Base-by-base conservation (phyloP, 2,113 vertebrate genomes). In the Siniperca chuatsi region DNA sequence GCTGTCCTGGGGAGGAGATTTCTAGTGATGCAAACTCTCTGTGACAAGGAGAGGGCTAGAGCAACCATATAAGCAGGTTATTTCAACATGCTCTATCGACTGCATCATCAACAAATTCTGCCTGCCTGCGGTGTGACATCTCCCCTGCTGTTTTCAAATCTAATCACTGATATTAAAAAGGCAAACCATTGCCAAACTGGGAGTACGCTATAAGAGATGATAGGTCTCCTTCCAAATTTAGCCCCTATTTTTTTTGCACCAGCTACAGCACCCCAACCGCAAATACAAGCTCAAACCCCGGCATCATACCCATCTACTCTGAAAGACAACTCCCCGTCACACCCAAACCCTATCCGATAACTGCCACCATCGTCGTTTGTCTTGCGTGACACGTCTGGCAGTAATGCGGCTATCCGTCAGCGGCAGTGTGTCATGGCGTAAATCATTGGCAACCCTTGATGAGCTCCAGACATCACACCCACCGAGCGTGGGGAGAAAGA, bases 351-450 rank as follows among this genome's bases (percentile, higher is more conserved):
- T 55, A 46, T 75, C 58, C 55, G 25, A 76, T 88, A 91, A 79
- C 81, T 42, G 84, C 85, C 84, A 33, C 87, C 79, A 44, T 18
- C 46, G 67, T 81, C 70, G 94, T 94, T 90, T 89, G 78, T 91
- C 93, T 90, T 87, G 87, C 42, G 89, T 60, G 89, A 95, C 95
- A 94, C 86, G 90, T 90, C 88, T 95, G 94, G 93, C 95, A 95
- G 95, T 96, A 96, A 96, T 90, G 93, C 52, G 2, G 71, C 94
- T 85, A 89, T 90, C 92, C 66, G 90, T 96, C 94, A 95, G 94
- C 88, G 57, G 84, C 82, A 46, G 0, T 0, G 66, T 95, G 95
- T 95, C 95, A 94, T 92, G 84, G 94, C 92, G 95, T 97, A 97
- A 97, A 97, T 94, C 94, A 97, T 25, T 7, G 29, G 84, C 66